Conservation (phyloP, 1,140 invertebrate species). For the Zaprionus capensis region DNA sequence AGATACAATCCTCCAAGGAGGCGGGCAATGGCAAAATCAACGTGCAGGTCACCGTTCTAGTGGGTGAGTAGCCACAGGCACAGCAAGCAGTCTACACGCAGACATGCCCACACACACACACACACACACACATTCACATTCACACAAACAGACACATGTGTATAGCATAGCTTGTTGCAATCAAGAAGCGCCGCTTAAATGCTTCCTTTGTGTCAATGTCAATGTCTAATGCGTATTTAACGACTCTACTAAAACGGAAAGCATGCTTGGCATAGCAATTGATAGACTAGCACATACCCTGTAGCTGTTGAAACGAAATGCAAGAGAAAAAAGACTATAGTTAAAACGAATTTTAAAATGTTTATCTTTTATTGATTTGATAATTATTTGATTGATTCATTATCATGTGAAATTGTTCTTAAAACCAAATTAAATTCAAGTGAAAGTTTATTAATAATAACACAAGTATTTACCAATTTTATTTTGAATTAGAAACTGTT, state of each 20-base stretch:
- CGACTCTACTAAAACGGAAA: conserved; percentile 67
- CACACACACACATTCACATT: background rate
- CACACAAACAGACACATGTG: conserved; percentile 16
- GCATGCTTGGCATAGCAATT: conserved; percentile 21
- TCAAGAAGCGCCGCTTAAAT: conserved; percentile 58
- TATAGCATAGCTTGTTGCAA: conserved; percentile 14
- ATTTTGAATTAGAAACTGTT: too few species aligned
- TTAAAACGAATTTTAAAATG: background rate
- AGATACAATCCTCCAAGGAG: conserved; percentile 89
- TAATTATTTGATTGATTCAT: background rate
- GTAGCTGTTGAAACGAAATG: background rate
- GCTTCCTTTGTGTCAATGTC: conserved; percentile 67
- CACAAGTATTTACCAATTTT: too few species aligned
- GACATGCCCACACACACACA: conserved; percentile 5
- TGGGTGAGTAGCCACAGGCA: conserved; percentile 84
- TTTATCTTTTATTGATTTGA: too few species aligned
- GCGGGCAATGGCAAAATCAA: conserved; percentile 92
- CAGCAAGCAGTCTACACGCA: conserved; percentile 15
- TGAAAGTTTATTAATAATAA: too few species aligned
- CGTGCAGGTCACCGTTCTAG: conserved; percentile 93
- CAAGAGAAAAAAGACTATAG: background rate
- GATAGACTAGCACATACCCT: conserved; percentile 26
- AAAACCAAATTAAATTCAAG: background rate
- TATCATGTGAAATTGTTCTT: background rate
- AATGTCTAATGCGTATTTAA: conserved; percentile 79